Base-by-base conservation (phyloP, 1,140 invertebrate species). In the Drosophila mauritiana region DNA sequence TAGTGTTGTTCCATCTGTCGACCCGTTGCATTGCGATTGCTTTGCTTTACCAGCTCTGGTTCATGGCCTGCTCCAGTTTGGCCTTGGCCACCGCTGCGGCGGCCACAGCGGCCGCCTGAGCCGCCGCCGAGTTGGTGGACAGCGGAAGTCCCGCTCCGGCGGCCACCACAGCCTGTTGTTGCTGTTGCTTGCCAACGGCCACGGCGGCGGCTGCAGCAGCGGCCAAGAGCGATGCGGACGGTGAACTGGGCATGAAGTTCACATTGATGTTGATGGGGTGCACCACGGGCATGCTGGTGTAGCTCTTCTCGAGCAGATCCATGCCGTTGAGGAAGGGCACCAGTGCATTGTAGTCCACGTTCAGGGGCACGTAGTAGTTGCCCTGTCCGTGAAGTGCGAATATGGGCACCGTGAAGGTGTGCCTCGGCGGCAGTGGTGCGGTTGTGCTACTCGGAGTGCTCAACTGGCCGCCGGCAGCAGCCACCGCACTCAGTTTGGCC, bases 211-310 rank as follows among this genome's bases (percentile, higher is more conserved):
- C 88, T 20, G 89, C 86, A 27, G 90, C 90, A 15, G 90, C 90
- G 3, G 86, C 90, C 22, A 89, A 15, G 36, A 91, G 51, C 0
- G 81, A 75, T 0, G 90, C 68, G 7, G 90, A 73, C 17, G 85
- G 40, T 0, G 80, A 56, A 49, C 67, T 76, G 48, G 85, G 68
- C 80, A 91, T 81, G 58, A 98, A 98, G 92, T 97, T 97, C 1
- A 98, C 97, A 80, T 96, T 97, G 67, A 98, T 98, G 17, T 96
- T 97, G 53, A 98, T 96, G 3, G 97, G 97, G 93, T 98, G 97
- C 15, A 98, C 93, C 3, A 94, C 93, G 0, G 94, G 93, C 55
- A 93, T 93, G 27, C 94, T 93, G 0, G 91, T 80, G 46, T 92
- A 90, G 54, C 93, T 92, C 34, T 93, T 93, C 63, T 94, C 94